These are phyloP conservation scores for Cantharis rufa DNA, from an alignment of 2,888 invertebrate species.

Conservation along the genomic window DNA sequence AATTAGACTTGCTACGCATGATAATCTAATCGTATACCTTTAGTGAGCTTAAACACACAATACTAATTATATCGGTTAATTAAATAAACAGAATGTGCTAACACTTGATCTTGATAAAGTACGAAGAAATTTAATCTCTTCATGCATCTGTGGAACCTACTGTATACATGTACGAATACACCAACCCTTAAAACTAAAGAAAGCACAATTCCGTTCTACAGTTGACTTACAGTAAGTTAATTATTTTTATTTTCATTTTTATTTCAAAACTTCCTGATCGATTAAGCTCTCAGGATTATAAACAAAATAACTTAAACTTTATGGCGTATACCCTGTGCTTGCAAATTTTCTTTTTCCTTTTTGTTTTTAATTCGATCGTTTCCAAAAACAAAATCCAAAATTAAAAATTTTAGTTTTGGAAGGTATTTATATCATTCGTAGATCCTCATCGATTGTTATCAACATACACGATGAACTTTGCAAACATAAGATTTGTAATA, in stretches of 20 bases:
- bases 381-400: too few relatives aligned
- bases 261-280: not conserved
- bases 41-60: not conserved
- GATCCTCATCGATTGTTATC: not conserved
- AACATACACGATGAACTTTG: not conserved
- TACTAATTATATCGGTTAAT: not conserved
- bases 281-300: too few relatives aligned
- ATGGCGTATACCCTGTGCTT: too few relatives aligned
- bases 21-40: not conserved
- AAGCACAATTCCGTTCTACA: constrained; percentile 25
- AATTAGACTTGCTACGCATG: not conserved
- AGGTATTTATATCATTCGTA: too few relatives aligned
- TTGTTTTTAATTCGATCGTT: too few relatives aligned
- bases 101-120: not conserved
- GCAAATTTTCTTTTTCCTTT: too few relatives aligned
- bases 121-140: not conserved
- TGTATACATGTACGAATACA: constrained; percentile 30
- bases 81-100: not conserved
- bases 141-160: constrained; percentile 21
- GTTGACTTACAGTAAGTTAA: constrained; percentile 15
- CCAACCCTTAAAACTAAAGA: constrained; percentile 33
- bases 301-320: not conserved
- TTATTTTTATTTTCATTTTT: not conserved
- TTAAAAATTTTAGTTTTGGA: too few relatives aligned
- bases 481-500: not conserved